Percentiles rank a stretch among this genome's conserved stretches.
Conservation (phyloP, 2,888 invertebrate genomes). For the Oscheius sp. region DNA sequence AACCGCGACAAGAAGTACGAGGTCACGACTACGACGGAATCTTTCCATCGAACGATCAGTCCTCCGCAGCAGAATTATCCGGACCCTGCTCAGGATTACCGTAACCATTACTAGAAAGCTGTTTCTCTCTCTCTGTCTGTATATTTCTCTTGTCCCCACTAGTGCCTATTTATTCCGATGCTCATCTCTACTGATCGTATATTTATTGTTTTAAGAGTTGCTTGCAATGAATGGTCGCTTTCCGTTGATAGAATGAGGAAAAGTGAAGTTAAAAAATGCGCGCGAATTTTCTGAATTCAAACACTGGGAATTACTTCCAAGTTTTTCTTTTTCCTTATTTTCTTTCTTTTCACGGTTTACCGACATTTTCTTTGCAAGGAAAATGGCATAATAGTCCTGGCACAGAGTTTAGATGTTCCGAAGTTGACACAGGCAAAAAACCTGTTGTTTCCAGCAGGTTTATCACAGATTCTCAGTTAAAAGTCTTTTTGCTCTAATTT, state of each 20-base stretch:
- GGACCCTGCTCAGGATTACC: conserved; percentile 8
- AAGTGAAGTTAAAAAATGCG: not conserved
- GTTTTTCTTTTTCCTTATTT: too few relatives aligned
- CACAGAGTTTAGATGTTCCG: too few relatives aligned
- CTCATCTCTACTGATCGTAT: conserved; percentile 4
- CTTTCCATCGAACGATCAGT: conserved; percentile 72
- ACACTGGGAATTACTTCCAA: too few relatives aligned
- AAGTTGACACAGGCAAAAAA: too few relatives aligned
- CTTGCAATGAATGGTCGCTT: conserved; percentile 10
- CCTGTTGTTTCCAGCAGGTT: too few relatives aligned
- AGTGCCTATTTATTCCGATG: conserved; percentile 9
- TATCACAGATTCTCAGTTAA: too few relatives aligned
- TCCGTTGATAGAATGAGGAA: not conserved
- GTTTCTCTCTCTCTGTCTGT: not conserved
- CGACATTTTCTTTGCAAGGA: too few relatives aligned
- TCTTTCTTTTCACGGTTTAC: too few relatives aligned
- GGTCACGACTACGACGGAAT: conserved; percentile 73
- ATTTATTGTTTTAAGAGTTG: not conserved
- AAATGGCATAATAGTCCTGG: too few relatives aligned
- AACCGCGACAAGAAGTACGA: conserved; percentile 64
- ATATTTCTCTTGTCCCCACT: not conserved
- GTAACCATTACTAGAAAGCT: conserved; percentile 11
- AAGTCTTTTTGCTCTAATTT: too few relatives aligned
- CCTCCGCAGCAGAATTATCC: conserved; percentile 59
- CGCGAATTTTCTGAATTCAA: too few relatives aligned